Base-by-base conservation (phyloP, 2,888 invertebrate species). In the Lissonota sp. region DNA sequence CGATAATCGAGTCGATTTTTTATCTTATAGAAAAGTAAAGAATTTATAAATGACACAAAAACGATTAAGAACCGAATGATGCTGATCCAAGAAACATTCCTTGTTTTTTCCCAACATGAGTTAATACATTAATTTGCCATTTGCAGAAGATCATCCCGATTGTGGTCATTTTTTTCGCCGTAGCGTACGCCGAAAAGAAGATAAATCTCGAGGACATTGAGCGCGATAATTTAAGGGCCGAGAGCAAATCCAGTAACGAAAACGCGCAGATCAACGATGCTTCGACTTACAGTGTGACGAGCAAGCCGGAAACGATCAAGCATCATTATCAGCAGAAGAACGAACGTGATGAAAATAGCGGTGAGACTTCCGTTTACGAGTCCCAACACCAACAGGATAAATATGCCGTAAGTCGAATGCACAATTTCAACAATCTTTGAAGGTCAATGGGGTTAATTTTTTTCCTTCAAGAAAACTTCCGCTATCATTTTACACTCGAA, bases 141-240 rank as follows among this genome's bases (percentile, higher is more conserved):
- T 90, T 87, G 5, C 87, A 92, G 92, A 90, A 86, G 71, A 46
- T 87, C 77, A 78, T 79, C 14, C 72, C 88, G 66, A 69, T 90
- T 37, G 69, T 91, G 73, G 67, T 83, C 12, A 46, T 90, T 40
- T 62, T 91, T 26, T 76, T 88, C 72, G 84, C 87, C 49, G 83
- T 90, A 58, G 91, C 90, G 1, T 82, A 87, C 39, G 94, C 93
- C 63, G 95, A 95, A 75, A 94, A 95, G 89, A 96, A 95, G 91
- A 94, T 96, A 76, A 95, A 95, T 84, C 93, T 96, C 63, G 96
- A 96, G 90, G 96, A 96, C 91, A 96, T 96, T 83, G 96, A 97
- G 89, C 94, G 94, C 46, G 96, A 96, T 87, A 96, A 95, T 87
- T 91, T 95, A 70, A 94, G 94, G 69, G 94, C 94, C 85, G 95